Base-by-base conservation (phyloP, 2,113 vertebrate genomes). In the Helogale parvula region DNA sequence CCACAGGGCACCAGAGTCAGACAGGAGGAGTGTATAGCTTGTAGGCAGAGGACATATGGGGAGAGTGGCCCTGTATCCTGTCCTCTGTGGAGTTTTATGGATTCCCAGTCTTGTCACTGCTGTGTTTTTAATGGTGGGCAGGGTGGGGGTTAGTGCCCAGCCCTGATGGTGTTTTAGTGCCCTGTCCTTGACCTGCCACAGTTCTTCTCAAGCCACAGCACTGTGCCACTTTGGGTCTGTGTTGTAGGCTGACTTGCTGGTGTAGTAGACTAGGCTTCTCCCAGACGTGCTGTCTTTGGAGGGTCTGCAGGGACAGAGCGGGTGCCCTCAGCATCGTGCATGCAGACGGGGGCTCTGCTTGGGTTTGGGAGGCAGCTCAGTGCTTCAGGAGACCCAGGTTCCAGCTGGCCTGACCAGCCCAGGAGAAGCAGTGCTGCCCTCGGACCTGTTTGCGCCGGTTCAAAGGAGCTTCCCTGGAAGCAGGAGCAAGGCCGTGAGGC, bases 211-310 rank as follows among this genome's bases (percentile, higher is more conserved):
- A 65, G 31, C 60, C 0, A 0, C 14, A n/a, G 82, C 69, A 8
- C n/a, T 0, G 4, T 74, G 68, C 71, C 23, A 3, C 35, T 19
- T 27, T 12, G 33, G 33, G 31, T 41, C 7, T 72, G 23, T 33
- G 79, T 35, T 54, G 29, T 31, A 82, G 50, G 31, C 31, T 15
- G 17, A 23, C 35, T 12, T 19, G 47, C 31, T 60, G 16, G 38
- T n/a, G 47, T 6, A 21, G 15, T 47, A 33, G 38, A 50, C 2
- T 7, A 12, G 79, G 52, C 31, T 38, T 2, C 80, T 63, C n/a
- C 23, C 3, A 4, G 47, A 38, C 47, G 63, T 0, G 1, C n/a
- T 17, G 1, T 50, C 38, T 21, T 0, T 7, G 27, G 45, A 52
- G 60, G 23, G 6, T 68, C 76, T 41, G 1, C 52, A 65, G 77